These are phyloP conservation scores for Netelia fuscicornis DNA, from an alignment of 2,888 invertebrate genomes.

Conservation along the genomic window DNA sequence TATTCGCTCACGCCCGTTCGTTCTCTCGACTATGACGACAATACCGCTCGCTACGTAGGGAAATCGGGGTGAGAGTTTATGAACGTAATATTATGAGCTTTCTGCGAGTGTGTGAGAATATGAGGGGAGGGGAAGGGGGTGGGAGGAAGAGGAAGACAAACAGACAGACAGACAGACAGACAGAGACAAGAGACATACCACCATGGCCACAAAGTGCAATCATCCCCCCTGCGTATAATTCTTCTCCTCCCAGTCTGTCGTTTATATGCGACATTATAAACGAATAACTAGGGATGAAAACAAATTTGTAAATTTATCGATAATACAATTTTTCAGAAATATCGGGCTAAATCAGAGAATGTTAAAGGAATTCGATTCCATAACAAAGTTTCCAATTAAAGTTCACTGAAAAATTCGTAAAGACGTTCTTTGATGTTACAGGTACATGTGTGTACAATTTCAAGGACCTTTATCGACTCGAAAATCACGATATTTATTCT, in stretches of 20 bases:
- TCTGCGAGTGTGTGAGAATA: constrained; percentile 16
- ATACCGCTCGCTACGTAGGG: not conserved
- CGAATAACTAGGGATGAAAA: not conserved
- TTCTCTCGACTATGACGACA: constrained; percentile 33
- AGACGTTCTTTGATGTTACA: too few relatives aligned
- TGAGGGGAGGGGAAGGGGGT: not conserved
- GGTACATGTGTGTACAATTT: too few relatives aligned
- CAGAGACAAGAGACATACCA: constrained; percentile 13
- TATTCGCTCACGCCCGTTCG: constrained; percentile 34
- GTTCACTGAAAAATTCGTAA: too few relatives aligned
- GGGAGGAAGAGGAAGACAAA: not conserved
- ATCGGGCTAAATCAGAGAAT: not conserved
- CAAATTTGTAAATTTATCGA: not conserved
- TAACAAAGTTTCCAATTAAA: too few relatives aligned
- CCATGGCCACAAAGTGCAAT: constrained; percentile 12
- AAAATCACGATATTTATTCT: too few relatives aligned
- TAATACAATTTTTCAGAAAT: not conserved
- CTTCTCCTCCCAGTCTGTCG: not conserved
- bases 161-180: not conserved
- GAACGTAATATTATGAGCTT: constrained; percentile 44
- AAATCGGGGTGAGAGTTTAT: constrained; percentile 15
- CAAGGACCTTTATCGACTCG: too few relatives aligned
- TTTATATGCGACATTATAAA: not conserved
- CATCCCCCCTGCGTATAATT: not conserved
- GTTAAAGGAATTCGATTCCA: too few relatives aligned